Base-by-base conservation (phyloP, 2,797 vertebrate genomes). In the Alectoris magna region DNA sequence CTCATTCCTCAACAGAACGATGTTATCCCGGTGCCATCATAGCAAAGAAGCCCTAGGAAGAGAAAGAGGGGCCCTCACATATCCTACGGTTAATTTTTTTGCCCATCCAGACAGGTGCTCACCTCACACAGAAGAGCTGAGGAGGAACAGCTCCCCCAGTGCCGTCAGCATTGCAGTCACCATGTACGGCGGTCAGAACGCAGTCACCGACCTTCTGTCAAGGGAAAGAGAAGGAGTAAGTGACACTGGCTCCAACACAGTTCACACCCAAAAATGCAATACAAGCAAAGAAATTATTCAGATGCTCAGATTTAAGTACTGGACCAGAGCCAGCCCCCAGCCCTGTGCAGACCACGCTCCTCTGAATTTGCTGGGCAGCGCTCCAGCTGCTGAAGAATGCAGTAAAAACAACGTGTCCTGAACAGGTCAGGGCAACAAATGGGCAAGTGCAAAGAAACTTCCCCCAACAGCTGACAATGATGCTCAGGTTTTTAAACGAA, bases 121-220 rank as follows among this genome's bases (percentile, higher is more conserved):
- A 96, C 96, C 95, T 96, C 94, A 95, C 91, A 79, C 68, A 73
- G 91, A 94, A 79, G 68, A 82, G 93, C 83, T 86, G 93, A 95
- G 91, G 91, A 92, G 76, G 64, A 94, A 24, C 34, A 1, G 89
- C 83, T 79, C 4, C 26, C 38, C 53, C 77, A 66, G 68, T 22
- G 64, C 49, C 92, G 81, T 79, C 94, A 96, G 94, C 95, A 95
- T 96, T 49, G 77, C 93, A 91, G 81, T 86, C 46, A 90, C 87
- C 77, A 3, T 44, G 80, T 86, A 78, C 0, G 80, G 9, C 1
- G 0, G 34, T 4, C 51, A 27, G 80, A 72, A 79, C 60, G 1
- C 63, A 82, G 82, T 93, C 94, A 96, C 69, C 4, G 0, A 19
- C 59, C 19, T 43, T 8, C 95, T 95, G 95, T 0, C 19, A 26